phyloP scores from a whole-genome alignment of 92 coral and sea anemone species.

The Metridium senile region DNA sequence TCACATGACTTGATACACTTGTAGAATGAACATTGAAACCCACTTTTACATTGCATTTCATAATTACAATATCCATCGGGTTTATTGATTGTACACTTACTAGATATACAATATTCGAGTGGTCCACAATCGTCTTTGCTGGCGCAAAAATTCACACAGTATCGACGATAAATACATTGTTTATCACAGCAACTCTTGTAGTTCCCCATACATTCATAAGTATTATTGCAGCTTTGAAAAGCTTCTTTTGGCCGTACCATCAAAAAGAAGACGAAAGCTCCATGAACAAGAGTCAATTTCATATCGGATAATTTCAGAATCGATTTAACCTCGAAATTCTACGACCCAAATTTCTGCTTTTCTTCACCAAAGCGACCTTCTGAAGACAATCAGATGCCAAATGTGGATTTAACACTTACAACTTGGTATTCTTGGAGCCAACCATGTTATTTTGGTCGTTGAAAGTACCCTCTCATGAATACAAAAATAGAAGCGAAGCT shows the following conservation, averaged over 20 bases:
- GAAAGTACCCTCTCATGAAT: too few species aligned
- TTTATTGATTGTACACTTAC: constrained; percentile 10
- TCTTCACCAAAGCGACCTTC: too few species aligned
- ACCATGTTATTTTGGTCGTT: too few species aligned
- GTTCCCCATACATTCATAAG: not conserved
- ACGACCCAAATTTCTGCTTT: too few species aligned
- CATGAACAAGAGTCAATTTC: too few species aligned
- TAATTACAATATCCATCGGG: not conserved
- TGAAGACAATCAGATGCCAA: too few species aligned
- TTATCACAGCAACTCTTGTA: constrained; percentile 2
- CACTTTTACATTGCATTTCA: not conserved
- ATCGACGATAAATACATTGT: not conserved
- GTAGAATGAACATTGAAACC: not conserved
- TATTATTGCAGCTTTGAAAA: not conserved
- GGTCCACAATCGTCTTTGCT: not conserved
- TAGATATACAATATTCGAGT: constrained; percentile 26
- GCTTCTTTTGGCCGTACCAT: not conserved
- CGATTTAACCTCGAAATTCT: too few species aligned
- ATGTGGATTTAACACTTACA: too few species aligned
- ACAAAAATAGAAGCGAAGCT: too few species aligned
- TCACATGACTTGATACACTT: not conserved
- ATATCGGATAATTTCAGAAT: too few species aligned
- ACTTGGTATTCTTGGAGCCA: too few species aligned
- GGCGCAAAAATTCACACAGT: not conserved
- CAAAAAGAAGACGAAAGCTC: not conserved